A percentile compares a stretch with the other conserved stretches of the same genome.
phyloP scores from a whole-genome alignment of 2,888 invertebrate genomes.

The Sarcophaga subvicina region DNA sequence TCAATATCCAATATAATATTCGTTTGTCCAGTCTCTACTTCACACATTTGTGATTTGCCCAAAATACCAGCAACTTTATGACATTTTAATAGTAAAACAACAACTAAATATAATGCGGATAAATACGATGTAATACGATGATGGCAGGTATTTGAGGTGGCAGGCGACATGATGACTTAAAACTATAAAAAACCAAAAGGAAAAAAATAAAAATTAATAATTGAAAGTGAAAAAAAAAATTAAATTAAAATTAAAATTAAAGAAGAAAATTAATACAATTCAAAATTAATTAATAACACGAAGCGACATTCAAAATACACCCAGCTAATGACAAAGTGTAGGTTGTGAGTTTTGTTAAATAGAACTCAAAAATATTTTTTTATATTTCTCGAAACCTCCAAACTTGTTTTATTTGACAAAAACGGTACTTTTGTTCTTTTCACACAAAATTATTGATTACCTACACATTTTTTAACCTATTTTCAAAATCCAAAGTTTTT shows the following conservation, averaged over 20 bases:
- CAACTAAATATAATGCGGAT: slow-evolving; percentile 63
- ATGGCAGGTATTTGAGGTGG: slow-evolving; percentile 38
- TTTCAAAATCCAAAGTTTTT: too few species aligned
- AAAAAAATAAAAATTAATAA: not conserved
- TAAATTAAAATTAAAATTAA: slow-evolving; percentile 12
- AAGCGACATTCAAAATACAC: too few species aligned
- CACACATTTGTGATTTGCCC: slow-evolving; percentile 85
- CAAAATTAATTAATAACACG: too few species aligned
- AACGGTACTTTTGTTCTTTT: too few species aligned
- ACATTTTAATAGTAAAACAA: slow-evolving; percentile 73
- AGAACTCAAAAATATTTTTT: too few species aligned
- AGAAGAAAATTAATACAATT: not conserved
- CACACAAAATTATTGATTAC: too few species aligned
- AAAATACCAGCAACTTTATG: slow-evolving; percentile 75
- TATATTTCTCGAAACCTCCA: too few species aligned
- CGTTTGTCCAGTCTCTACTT: slow-evolving; percentile 93
- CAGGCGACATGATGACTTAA: slow-evolving; percentile 45
- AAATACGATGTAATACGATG: slow-evolving; percentile 56
- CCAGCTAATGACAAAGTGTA: too few species aligned
- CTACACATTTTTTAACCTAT: too few species aligned
- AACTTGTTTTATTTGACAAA: too few species aligned
- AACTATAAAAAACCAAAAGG: slow-evolving; percentile 40
- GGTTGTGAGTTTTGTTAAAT: too few species aligned
- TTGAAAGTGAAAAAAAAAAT: not conserved
- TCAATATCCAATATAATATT: slow-evolving; percentile 95